phyloP scores from a whole-genome alignment of 2,797 vertebrate species.

The Antrozous pallidus region DNA sequence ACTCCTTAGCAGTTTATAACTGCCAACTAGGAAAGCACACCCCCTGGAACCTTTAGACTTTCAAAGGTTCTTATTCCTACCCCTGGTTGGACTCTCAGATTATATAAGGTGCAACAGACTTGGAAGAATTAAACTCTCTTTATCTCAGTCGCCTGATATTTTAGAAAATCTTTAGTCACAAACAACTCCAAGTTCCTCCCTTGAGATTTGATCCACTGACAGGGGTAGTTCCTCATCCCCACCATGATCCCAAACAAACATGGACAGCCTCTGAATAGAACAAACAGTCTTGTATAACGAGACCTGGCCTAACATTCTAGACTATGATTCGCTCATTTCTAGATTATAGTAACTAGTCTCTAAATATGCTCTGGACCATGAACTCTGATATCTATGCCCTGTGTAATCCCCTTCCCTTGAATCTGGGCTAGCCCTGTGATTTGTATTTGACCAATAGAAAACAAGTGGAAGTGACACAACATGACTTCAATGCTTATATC shows the following conservation, averaged over 20 bases:
- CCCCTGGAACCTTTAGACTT: constrained; percentile 52
- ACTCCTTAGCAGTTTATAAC: constrained; percentile 41
- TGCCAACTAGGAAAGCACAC: background rate
- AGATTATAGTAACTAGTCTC: background rate
- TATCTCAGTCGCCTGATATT: background rate
- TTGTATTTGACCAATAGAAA: background rate
- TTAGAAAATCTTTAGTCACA: background rate
- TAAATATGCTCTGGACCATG: background rate
- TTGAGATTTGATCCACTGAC: background rate
- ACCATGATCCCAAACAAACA: background rate
- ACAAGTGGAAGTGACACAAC: background rate
- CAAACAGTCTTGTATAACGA: background rate
- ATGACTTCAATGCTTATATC: background rate
- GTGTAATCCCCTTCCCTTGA: background rate
- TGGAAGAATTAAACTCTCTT: constrained; percentile 1
- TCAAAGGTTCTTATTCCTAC: background rate
- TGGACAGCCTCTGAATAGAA: background rate
- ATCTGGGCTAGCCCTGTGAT: background rate
- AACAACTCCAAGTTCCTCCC: background rate
- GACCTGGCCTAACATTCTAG: background rate
- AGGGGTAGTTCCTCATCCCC: background rate
- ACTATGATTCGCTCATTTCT: background rate
- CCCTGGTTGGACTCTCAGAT: background rate
- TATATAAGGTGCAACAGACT: background rate
- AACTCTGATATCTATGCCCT: background rate